Conservation (phyloP, 2,888 invertebrate species). For the Epinotia bilunana region DNA sequence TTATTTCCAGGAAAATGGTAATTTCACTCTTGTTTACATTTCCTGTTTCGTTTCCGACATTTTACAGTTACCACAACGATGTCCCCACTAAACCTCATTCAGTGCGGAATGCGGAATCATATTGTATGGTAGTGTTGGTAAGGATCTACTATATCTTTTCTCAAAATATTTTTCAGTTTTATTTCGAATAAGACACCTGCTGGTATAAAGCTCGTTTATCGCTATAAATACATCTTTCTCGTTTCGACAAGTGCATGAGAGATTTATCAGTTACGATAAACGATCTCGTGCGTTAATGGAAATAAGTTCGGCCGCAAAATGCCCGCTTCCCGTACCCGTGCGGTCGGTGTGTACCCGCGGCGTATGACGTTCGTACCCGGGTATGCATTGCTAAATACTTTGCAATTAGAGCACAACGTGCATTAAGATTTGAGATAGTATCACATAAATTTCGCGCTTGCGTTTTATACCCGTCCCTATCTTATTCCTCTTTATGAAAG, state of each 20-base stretch:
- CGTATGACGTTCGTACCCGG: slow-evolving; percentile 8
- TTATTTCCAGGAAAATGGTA: neutral
- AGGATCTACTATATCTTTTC: neutral
- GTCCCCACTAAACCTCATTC: no score
- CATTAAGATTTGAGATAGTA: slow-evolving; percentile 24
- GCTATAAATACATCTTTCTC: slow-evolving; percentile 1
- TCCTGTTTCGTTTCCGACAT: neutral
- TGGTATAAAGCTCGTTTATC: neutral
- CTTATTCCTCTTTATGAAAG: neutral
- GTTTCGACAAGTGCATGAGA: neutral
- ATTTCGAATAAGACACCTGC: slow-evolving; percentile 13
- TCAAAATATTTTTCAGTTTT: neutral
- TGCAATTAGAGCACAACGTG: slow-evolving; percentile 44
- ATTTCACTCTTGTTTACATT: neutral
- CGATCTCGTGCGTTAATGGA: neutral
- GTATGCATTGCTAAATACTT: slow-evolving; percentile 49
- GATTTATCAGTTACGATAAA: neutral
- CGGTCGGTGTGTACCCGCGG: slow-evolving; percentile 21
- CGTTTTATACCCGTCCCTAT: slow-evolving; percentile 22
- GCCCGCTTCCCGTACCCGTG: neutral
- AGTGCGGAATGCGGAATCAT: no score
- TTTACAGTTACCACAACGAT: no score
- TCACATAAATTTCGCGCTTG: slow-evolving; percentile 46
- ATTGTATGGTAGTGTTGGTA: no score
- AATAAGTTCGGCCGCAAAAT: neutral